A percentile compares a stretch with the other conserved stretches of the same genome.
These are phyloP conservation scores for Anolis sagrei DNA, from an alignment of 2,113 vertebrate genomes.

Conservation along the genomic window DNA sequence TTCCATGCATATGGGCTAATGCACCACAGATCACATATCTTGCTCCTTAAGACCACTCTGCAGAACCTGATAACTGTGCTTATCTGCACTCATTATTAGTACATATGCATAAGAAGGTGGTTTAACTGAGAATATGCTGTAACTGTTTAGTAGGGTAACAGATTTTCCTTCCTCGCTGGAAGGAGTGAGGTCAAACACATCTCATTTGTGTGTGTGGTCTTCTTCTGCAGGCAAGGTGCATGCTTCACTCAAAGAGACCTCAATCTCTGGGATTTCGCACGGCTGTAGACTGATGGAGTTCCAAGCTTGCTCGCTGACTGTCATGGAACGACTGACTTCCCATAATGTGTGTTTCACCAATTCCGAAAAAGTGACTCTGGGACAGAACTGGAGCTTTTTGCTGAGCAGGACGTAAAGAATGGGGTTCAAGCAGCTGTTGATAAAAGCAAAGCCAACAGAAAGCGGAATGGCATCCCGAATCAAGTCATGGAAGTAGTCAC, in stretches of 20 bases:
- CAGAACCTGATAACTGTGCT: no score
- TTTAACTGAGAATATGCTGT: not conserved
- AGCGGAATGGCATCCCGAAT: constrained; percentile 87
- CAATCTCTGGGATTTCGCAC: constrained; percentile 60
- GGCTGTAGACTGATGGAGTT: constrained; percentile 63
- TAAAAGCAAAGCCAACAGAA: constrained; percentile 90
- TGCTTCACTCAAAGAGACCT: constrained; percentile 56
- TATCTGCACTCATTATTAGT: not conserved
- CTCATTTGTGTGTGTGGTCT: not conserved
- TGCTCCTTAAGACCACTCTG: not conserved
- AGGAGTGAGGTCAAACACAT: not conserved
- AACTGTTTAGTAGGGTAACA: not conserved
- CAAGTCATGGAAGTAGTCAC: constrained; percentile 69
- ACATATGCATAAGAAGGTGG: not conserved
- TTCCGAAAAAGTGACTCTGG: constrained; percentile 83
- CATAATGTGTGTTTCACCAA: constrained; percentile 87
- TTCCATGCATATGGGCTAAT: not conserved
- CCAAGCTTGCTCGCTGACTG: constrained; percentile 81
- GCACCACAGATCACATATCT: not conserved
- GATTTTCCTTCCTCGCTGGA: not conserved
- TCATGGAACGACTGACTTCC: constrained; percentile 88
- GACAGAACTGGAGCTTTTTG: constrained; percentile 83
- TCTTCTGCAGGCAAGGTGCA: not conserved
- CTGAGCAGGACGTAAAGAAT: constrained; percentile 91
- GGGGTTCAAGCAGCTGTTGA: constrained; percentile 96